Evolutionary conservation across 1,140 invertebrate genomes (phyloP).

Genomic region (Zaprionus ghesquierei): DNA sequence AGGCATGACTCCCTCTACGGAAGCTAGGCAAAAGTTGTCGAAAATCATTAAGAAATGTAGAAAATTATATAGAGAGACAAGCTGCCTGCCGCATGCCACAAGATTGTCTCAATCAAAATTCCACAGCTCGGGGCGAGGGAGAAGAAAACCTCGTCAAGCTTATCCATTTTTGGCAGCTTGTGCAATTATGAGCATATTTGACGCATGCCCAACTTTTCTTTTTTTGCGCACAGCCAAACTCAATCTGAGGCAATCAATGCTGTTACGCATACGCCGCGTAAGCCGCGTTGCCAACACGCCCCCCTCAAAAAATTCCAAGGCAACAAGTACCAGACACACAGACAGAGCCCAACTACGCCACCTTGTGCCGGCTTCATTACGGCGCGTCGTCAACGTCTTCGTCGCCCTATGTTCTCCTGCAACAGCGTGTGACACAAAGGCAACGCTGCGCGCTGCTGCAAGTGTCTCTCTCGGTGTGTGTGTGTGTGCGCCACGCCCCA

Average conservation of each 20-base stretch:
- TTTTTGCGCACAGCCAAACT: constrained; percentile 31
- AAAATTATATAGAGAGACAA: background rate
- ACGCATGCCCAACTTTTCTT: constrained; percentile 39
- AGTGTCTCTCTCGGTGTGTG: background rate
- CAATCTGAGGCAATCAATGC: constrained; percentile 64
- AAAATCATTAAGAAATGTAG: background rate
- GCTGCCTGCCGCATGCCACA: constrained; percentile 13
- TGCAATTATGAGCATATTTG: constrained; percentile 64
- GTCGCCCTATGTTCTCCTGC: background rate
- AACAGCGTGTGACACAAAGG: background rate
- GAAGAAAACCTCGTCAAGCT: background rate
- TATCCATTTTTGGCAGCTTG: constrained; percentile 49
- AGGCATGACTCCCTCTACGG: background rate
- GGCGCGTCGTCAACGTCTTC: constrained; percentile 1
- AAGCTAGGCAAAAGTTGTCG: background rate
- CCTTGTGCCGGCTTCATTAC: constrained; percentile 58
- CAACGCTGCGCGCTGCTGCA: background rate
- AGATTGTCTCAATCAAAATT: constrained; percentile 41
- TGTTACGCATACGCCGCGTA: constrained; percentile 71
- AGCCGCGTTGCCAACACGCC: constrained; percentile 46
- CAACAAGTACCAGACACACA: constrained; percentile 42
- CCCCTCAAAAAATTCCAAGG: constrained; percentile 31
- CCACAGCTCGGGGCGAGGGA: background rate
- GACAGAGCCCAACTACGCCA: constrained; percentile 13
- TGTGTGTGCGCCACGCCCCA: constrained; percentile 40